These are phyloP conservation scores for Orestias chungarensis DNA, from an alignment of 2,797 vertebrate genomes.

Conservation along the genomic window DNA sequence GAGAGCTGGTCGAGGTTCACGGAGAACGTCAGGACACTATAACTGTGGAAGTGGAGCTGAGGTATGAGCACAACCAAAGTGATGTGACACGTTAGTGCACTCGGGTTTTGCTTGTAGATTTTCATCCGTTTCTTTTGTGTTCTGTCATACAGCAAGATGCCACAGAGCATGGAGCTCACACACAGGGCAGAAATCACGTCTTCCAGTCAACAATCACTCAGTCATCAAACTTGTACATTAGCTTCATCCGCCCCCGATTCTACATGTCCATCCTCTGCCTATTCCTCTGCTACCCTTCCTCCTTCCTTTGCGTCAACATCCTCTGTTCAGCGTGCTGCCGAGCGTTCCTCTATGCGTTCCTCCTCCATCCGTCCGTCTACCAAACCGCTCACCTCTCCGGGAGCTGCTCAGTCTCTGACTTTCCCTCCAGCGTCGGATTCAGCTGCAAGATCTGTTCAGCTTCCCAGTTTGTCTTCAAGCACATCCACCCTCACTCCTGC, in stretches of 20 bases:
- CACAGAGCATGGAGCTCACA: slow-evolving; percentile 72
- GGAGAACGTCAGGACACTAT: slow-evolving; percentile 87
- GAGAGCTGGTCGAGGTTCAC: slow-evolving; percentile 75
- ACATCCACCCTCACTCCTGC: slow-evolving; percentile 40
- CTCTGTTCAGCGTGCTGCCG: slow-evolving; percentile 26
- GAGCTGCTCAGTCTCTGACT: slow-evolving; percentile 28
- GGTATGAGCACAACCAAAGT: slow-evolving; percentile 51
- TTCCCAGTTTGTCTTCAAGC: slow-evolving; percentile 1
- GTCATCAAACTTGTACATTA: slow-evolving; percentile 7
- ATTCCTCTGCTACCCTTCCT: slow-evolving; percentile 58
- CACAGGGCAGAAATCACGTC: slow-evolving; percentile 61
- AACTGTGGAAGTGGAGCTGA: slow-evolving; percentile 89
- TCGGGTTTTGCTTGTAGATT: not conserved
- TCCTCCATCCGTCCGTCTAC: slow-evolving; percentile 61
- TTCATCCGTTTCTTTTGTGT: slow-evolving; percentile 17
- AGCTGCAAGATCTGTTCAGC: not conserved
- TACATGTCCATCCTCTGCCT: slow-evolving; percentile 18
- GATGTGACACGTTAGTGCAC: not conserved
- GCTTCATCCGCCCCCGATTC: slow-evolving; percentile 33
- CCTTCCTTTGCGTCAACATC: slow-evolving; percentile 46
- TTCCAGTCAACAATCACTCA: slow-evolving; percentile 39
- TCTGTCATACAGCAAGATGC: slow-evolving; percentile 65
- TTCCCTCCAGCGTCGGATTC: slow-evolving; percentile 17
- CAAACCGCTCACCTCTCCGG: slow-evolving; percentile 51
- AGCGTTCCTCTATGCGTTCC: slow-evolving; percentile 46